These are phyloP conservation scores for Psylliodes chrysocephalus DNA, from an alignment of 2,888 invertebrate genomes.

Conservation along the genomic window DNA sequence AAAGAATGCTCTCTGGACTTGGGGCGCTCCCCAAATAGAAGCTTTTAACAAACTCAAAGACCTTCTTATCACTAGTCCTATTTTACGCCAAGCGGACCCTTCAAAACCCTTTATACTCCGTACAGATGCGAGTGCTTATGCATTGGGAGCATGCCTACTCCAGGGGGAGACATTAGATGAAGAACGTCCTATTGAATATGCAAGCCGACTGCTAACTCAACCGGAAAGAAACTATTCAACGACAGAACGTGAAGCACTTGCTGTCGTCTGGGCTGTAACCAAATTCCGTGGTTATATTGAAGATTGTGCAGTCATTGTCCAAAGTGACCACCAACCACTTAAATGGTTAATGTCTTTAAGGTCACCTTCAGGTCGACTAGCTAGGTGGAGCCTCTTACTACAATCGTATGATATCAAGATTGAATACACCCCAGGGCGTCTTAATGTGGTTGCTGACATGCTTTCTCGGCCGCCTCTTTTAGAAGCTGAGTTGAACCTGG, in stretches of 20 bases:
- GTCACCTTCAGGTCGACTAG: slow-evolving; percentile 60
- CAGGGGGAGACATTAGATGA: too few species aligned
- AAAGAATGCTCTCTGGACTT: too few species aligned
- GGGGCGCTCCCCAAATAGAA: neutral
- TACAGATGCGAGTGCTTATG: slow-evolving; percentile 15
- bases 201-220: slow-evolving; percentile 45
- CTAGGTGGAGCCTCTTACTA: slow-evolving; percentile 61
- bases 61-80: slow-evolving; percentile 30
- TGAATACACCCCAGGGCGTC: slow-evolving; percentile 58
- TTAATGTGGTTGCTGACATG: slow-evolving; percentile 45
- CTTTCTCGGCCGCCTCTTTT: slow-evolving; percentile 5
- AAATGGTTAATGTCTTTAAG: too few species aligned
- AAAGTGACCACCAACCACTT: too few species aligned
- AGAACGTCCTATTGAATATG: slow-evolving; percentile 48
- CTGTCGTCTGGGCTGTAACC: too few species aligned
- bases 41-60: slow-evolving; percentile 33
- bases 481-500: too few species aligned
- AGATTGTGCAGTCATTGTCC: too few species aligned
- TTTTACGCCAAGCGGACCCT: slow-evolving; percentile 25
- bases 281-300: too few species aligned
- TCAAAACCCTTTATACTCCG: neutral
- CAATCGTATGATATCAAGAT: slow-evolving; percentile 58
- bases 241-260: slow-evolving; percentile 44
- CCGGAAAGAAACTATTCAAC: slow-evolving; percentile 45
- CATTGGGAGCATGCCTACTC: neutral